phyloP scores from a whole-genome alignment of 2,797 vertebrate genomes.

The Euphonia xanthogaster region DNA sequence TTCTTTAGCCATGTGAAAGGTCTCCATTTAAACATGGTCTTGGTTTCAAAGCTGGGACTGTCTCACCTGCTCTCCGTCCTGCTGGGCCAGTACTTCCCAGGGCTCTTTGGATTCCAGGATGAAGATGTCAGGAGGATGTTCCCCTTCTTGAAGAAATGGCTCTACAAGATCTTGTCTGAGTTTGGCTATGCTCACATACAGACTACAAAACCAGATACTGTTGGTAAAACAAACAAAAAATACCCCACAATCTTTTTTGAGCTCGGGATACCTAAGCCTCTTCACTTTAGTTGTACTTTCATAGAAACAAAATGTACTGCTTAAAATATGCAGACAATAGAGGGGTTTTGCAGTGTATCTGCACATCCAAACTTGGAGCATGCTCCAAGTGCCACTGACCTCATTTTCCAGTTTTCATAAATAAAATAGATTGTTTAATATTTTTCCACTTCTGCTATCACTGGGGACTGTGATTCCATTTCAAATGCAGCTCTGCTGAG shows the following conservation, averaged over 20 bases:
- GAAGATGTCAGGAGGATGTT: conserved; percentile 69
- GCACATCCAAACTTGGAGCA: background rate
- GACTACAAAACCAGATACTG: conserved; percentile 76
- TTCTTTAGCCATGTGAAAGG: conserved; percentile 72
- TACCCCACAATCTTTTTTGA: background rate
- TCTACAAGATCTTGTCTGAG: conserved; percentile 60
- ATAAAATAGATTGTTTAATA: background rate
- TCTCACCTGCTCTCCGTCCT: conserved; percentile 39
- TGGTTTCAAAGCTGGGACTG: background rate
- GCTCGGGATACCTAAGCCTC: background rate
- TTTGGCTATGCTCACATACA: conserved; percentile 78
- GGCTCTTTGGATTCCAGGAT: conserved; percentile 65
- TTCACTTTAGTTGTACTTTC: background rate
- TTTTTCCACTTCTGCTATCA: background rate
- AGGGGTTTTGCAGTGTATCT: accelerated
- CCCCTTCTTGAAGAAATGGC: conserved; percentile 62
- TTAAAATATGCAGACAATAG: background rate
- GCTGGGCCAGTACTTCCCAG: conserved; percentile 62
- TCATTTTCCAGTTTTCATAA: background rate
- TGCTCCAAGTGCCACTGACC: background rate
- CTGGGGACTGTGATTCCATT: background rate
- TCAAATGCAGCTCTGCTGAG: background rate
- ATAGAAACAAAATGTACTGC: background rate
- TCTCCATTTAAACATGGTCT: conserved; percentile 75
- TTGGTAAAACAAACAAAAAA: conserved; percentile 59